Base-by-base conservation (phyloP, 2,113 vertebrate genomes). In the Sturnira hondurensis region DNA sequence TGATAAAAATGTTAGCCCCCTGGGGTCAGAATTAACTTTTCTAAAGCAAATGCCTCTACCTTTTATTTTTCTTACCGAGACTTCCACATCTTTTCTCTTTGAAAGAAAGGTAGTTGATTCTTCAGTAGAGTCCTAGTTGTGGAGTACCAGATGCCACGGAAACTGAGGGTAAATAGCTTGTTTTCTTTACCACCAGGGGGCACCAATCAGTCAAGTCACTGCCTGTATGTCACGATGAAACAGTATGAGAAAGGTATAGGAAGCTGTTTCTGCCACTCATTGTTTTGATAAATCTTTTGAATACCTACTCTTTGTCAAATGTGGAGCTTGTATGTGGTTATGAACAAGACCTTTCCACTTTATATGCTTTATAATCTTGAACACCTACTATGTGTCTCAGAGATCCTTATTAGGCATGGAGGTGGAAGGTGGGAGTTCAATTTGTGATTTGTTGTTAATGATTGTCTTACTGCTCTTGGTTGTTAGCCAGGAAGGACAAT, bases 161-260 rank as follows among this genome's bases (percentile, higher is more conserved):
- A 13, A 81, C 7, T 3, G n/a, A 86, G 63, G 36, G 8, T 45
- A 63, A 45, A 13, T 9, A n/a, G 77, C 61, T 56, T 67, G 33
- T 73, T 85, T 87, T 67, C 28, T 65, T 90, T 89, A 73, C 97
- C 97, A 90, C 90, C 58, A 97, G 96, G 94, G 96, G 96, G 97
- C 97, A 94, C 92, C 45, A 90, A 65, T 93, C 93, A 88, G 41
- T 78, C n/a, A 78, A 85, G 36, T 94, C 38, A n/a, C 63, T 74
- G 2, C 58, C 26, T 76, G 50, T 52, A 36, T 89, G 52, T n/a
- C 56, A 31, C 87, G 50, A 87, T 16, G 50, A 94, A 94, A 76
- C 82, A 87, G 33, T 24, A 8, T 67, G 81, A 89, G 50, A 87
- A 90, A 74, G 24, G 19, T 86, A 16, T 58, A 76, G 50, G 88